phyloP scores from a whole-genome alignment of 2,888 invertebrate genomes.

The Altica lythri region DNA sequence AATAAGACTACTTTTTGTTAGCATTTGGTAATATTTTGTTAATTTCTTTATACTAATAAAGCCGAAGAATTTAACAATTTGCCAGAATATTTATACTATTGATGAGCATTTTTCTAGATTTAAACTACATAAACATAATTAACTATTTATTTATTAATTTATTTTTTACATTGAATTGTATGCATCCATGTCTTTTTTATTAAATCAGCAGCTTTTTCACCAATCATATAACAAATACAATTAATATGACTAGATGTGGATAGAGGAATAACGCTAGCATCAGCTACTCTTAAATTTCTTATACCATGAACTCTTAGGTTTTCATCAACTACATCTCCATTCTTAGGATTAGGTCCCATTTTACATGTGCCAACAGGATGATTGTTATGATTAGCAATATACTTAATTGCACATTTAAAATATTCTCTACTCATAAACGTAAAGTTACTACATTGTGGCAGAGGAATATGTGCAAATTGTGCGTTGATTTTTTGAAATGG shows the following conservation, averaged over 20 bases:
- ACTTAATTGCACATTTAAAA: conserved; percentile 65
- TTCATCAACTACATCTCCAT: conserved; percentile 24
- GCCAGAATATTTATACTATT: too few relatives aligned
- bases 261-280: conserved; percentile 31
- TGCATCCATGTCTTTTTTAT: conserved; percentile 21
- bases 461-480: conserved; percentile 40
- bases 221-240: conserved; percentile 33
- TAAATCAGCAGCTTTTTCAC: conserved; percentile 28
- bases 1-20: too few relatives aligned
- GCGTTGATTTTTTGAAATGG: conserved; percentile 62
- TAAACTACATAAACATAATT: too few relatives aligned
- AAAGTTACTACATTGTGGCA: conserved; percentile 55
- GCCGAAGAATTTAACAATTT: too few relatives aligned
- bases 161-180: too few relatives aligned
- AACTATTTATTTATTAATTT: too few relatives aligned
- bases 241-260: conserved; percentile 33
- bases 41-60: too few relatives aligned
- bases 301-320: conserved; percentile 26
- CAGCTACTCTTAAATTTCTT: conserved; percentile 23
- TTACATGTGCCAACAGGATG: conserved; percentile 29
- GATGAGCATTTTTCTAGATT: too few relatives aligned
- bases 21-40: too few relatives aligned
- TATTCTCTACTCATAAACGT: conserved; percentile 65
- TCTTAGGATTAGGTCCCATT: conserved; percentile 31
- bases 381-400: conserved; percentile 41